Evolutionary conservation across 1,140 invertebrate species (phyloP).

Genomic region (Arctopsyche grandis): DNA sequence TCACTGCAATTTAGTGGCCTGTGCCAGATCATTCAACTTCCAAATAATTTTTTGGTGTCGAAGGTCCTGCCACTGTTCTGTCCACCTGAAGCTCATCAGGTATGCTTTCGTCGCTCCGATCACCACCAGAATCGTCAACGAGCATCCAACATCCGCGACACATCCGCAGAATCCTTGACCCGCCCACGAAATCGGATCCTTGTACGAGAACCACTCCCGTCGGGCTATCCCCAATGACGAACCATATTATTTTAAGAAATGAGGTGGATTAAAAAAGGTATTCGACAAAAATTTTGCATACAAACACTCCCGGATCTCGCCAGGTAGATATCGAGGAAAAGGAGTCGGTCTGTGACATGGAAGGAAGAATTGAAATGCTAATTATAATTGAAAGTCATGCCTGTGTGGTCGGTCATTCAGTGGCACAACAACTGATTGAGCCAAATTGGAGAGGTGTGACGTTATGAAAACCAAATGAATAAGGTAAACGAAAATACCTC

Average conservation of each 20-base stretch:
- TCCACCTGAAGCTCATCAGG: neutral
- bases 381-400: too few relatives aligned
- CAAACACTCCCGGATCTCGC: neutral
- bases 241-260: neutral
- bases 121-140: neutral
- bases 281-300: neutral
- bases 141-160: slow-evolving; percentile 12
- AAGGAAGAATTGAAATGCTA: neutral
- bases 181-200: slow-evolving; percentile 9
- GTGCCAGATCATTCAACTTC: neutral
- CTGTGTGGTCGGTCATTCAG: too few relatives aligned
- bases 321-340: neutral
- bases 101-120: neutral
- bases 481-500: too few relatives aligned
- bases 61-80: neutral
- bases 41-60: neutral
- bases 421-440: too few relatives aligned
- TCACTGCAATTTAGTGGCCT: neutral
- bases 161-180: slow-evolving; percentile 30
- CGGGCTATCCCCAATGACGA: neutral
- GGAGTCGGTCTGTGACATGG: neutral
- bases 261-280: neutral
- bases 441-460: too few relatives aligned
- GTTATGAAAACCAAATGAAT: too few relatives aligned
- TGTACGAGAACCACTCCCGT: neutral